Evolutionary conservation across 2,797 vertebrate genomes (phyloP).

Genomic region (Eospalax fontanierii): DNA sequence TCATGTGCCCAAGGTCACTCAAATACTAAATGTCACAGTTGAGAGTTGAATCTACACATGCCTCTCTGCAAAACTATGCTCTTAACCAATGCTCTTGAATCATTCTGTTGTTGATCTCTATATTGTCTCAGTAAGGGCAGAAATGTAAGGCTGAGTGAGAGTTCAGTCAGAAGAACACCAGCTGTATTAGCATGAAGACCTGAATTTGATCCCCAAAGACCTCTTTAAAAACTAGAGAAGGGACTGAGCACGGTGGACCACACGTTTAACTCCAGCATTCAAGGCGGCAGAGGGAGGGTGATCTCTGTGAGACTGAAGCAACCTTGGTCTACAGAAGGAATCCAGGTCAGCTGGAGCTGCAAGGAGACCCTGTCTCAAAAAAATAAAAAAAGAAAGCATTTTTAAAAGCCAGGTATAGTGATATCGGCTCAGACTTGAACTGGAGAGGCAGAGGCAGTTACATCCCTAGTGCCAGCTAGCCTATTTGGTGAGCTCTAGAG

Average conservation of each 20-base stretch:
- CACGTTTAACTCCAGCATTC: background rate
- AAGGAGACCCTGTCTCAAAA: no score
- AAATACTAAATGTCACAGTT: background rate
- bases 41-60: background rate
- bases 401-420: no score
- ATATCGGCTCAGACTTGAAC: no score
- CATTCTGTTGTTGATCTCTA: background rate
- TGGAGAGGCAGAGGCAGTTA: background rate
- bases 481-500: background rate
- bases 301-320: no score
- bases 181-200: background rate
- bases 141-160: background rate
- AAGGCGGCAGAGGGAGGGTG: no score
- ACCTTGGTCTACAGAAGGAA: no score
- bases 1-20: slow-evolving; percentile 2
- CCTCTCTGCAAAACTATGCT: background rate
- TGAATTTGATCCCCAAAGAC: background rate
- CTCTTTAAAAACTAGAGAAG: background rate
- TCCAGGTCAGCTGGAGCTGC: no score
- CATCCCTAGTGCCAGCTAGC: background rate
- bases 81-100: background rate
- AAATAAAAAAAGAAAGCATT: no score
- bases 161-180: background rate
- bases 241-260: no score
- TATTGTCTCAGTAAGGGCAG: background rate